These are phyloP conservation scores for Hemiscyllium ocellatum DNA, from an alignment of 2,113 vertebrate genomes.

Conservation along the genomic window DNA sequence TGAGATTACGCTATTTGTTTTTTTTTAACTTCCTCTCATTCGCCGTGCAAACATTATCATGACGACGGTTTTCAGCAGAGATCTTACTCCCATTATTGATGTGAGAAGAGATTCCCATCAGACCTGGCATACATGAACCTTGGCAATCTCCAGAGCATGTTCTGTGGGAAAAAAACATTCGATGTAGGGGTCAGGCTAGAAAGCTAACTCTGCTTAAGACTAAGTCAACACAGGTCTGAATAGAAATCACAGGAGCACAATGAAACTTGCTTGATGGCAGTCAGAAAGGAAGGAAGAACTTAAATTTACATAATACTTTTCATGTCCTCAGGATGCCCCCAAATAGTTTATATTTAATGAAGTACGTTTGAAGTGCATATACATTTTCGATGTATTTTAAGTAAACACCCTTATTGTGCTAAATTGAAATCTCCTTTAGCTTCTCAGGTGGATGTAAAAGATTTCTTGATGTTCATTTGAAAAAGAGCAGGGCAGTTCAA, in stretches of 20 bases:
- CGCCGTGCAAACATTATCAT: background rate
- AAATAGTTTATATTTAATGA: background rate
- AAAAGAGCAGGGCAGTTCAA: background rate
- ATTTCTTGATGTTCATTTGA: too few relatives aligned
- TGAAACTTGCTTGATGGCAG: background rate
- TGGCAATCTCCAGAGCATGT: background rate
- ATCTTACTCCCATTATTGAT: background rate
- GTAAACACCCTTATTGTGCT: background rate
- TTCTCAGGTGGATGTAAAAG: background rate
- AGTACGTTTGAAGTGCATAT: background rate
- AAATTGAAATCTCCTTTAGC: background rate
- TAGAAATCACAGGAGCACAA: background rate
- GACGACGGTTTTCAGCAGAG: background rate
- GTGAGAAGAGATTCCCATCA: background rate
- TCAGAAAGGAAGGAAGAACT: background rate
- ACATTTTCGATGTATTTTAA: background rate
- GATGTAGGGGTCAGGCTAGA: background rate
- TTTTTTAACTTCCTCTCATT: background rate
- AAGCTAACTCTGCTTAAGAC: background rate
- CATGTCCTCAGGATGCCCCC: too few relatives aligned
- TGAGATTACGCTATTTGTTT: background rate
- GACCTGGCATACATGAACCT: background rate
- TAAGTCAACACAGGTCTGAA: background rate
- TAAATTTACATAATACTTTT: too few relatives aligned
- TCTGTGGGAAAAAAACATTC: constrained; percentile 8